Evolutionary conservation across 2,888 invertebrate species (phyloP).

Genomic region (Tetropium fuscum): DNA sequence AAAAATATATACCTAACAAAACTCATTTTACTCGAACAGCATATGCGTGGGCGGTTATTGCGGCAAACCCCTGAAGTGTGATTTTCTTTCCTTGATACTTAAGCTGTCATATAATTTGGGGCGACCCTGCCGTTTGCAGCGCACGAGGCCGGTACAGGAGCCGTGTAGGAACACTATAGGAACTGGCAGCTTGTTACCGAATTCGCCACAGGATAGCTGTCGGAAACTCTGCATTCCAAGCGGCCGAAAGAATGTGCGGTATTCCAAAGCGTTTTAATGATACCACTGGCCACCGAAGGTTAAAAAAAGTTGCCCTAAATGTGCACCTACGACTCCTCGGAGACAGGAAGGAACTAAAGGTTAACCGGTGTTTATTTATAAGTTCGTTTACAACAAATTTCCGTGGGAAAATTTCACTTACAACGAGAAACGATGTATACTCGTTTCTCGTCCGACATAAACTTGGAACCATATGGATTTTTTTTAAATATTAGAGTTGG

Average conservation of each 20-base stretch:
- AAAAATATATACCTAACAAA: too few relatives aligned
- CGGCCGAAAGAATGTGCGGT: slow-evolving; percentile 33
- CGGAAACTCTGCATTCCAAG: slow-evolving; percentile 42
- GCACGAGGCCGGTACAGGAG: slow-evolving; percentile 31
- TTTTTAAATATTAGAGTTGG: too few relatives aligned
- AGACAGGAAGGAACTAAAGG: slow-evolving; percentile 29
- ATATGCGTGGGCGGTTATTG: too few relatives aligned
- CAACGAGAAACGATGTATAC: too few relatives aligned
- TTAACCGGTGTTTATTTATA: slow-evolving; percentile 3
- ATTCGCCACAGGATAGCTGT: slow-evolving; percentile 45
- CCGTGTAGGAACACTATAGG: slow-evolving; percentile 5
- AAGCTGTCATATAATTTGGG: too few relatives aligned
- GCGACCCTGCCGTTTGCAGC: too few relatives aligned
- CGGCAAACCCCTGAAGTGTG: too few relatives aligned
- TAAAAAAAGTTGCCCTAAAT: slow-evolving; percentile 40
- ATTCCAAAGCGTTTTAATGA: slow-evolving; percentile 36
- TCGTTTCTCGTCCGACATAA: too few relatives aligned
- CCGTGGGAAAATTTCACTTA: slow-evolving; percentile 10
- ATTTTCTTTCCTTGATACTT: too few relatives aligned
- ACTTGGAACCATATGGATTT: too few relatives aligned
- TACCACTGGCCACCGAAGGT: slow-evolving; percentile 34
- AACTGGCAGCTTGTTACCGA: slow-evolving; percentile 48
- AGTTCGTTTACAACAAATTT: slow-evolving; percentile 8
- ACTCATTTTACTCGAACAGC: too few relatives aligned
- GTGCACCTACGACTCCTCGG: slow-evolving; percentile 31